These are phyloP conservation scores for Theonella swinhoei DNA, from an alignment of 37 sponge, comb jelly and placozoan species.

Conservation along the genomic window DNA sequence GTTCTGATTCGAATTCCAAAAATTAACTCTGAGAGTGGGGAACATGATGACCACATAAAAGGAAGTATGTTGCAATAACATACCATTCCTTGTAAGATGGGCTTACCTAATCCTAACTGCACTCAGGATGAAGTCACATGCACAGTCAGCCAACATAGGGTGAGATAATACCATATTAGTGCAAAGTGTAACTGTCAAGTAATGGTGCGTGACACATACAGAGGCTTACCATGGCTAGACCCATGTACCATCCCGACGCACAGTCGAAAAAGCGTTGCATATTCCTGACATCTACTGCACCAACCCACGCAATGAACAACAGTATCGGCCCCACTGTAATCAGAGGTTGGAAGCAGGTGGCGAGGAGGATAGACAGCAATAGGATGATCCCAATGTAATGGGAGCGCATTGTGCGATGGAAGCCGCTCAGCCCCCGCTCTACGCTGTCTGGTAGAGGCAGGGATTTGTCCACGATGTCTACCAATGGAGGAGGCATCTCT, in stretches of 20 bases:
- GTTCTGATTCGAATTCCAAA: constrained; percentile 51
- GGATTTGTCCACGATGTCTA: not conserved
- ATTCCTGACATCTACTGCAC: not conserved
- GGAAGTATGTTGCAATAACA: not conserved
- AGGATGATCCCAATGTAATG: not conserved
- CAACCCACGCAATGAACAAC: not conserved
- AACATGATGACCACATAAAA: not conserved
- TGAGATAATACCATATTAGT: too few species aligned
- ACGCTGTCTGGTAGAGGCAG: not conserved
- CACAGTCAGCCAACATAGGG: too few species aligned
- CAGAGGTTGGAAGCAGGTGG: not conserved
- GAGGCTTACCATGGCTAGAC: constrained; percentile 19
- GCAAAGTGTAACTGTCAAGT: too few species aligned
- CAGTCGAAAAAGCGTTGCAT: constrained; percentile 26
- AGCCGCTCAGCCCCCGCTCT: not conserved
- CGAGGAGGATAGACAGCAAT: constrained; percentile 5
- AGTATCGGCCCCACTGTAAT: not conserved
- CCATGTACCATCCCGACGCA: constrained; percentile 14
- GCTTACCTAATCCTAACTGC: not conserved
- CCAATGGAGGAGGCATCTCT: too few species aligned
- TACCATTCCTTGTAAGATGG: not conserved
- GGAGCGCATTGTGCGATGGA: constrained; percentile 23
- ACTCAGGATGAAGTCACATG: not conserved
- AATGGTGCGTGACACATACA: not conserved
- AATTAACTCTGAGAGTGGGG: constrained; percentile 36